Percentiles rank a stretch among this genome's conserved stretches.
phyloP scores from a whole-genome alignment of 2,888 invertebrate genomes.

The Caenorhabditis imperialis region DNA sequence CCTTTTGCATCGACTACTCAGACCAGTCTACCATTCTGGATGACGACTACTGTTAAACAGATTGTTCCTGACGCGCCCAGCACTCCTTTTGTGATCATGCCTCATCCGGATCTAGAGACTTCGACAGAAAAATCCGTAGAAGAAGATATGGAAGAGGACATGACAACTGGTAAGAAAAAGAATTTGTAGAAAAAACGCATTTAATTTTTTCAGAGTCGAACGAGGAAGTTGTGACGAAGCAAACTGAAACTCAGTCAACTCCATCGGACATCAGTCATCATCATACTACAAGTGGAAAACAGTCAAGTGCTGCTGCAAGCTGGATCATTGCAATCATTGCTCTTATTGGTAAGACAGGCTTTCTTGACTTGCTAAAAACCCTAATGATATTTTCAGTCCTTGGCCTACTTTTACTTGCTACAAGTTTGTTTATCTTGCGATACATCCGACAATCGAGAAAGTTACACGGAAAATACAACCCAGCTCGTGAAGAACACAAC shows the following conservation, averaged over 20 bases:
- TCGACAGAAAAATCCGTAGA: conserved; percentile 35
- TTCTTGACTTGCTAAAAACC: background rate
- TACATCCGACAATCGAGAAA: conserved; percentile 70
- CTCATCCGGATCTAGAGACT: conserved; percentile 30
- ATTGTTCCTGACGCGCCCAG: conserved; percentile 9
- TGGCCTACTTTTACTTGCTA: conserved; percentile 61
- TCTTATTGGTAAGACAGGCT: conserved; percentile 56
- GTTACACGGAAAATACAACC: conserved; percentile 74
- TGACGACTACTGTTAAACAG: conserved; percentile 51
- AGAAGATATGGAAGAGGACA: conserved; percentile 38
- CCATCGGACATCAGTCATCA: conserved; percentile 44
- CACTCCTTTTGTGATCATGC: conserved; percentile 15
- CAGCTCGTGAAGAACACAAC: conserved; percentile 73
- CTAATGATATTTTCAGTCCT: conserved; percentile 58
- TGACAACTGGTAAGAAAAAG: conserved; percentile 17
- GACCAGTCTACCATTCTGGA: conserved; percentile 64
- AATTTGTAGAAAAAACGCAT: background rate
- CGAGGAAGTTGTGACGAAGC: conserved; percentile 16
- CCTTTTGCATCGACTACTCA: conserved; percentile 39
- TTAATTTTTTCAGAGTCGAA: conserved; percentile 29
- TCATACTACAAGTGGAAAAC: conserved; percentile 45
- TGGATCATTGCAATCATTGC: conserved; percentile 68
- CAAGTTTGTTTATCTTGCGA: conserved; percentile 66
- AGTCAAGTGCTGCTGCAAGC: conserved; percentile 57
- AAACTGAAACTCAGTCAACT: conserved; percentile 29